Base-by-base conservation (phyloP, 1,140 invertebrate species). In the Neodiprion fabricii region DNA sequence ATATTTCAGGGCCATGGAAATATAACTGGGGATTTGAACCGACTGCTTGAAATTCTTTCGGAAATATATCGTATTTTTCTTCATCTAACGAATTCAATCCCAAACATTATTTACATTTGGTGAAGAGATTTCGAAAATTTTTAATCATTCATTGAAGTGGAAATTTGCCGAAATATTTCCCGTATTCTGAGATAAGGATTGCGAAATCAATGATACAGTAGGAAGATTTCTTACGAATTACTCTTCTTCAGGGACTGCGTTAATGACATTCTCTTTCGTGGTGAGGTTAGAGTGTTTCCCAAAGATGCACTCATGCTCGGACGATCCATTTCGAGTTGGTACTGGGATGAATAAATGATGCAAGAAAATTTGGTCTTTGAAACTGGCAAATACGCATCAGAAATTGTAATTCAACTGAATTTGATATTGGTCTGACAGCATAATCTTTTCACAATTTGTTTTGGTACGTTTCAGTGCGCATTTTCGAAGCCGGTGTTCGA, bases 211-310 rank as follows among this genome's bases (percentile, higher is more conserved):
- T 67, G 47, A 11, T 69, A 17, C 48, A 67, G 78, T 28, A 14
- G 68, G 75, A 48, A 40, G 85, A 61, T 61, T 61, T 61, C 86
- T 83, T 82, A 88, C 86, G 85, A 86, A 67, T 72, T 85, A 67
- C 80, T 85, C 72, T 85, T 84, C 73, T 85, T 88, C 66, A 87
- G 81, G 0, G 86, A 85, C 65, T 87, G 86, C 12, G 82, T 85
- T 67, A 87, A 85, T 14, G 86, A 87, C 74, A 87, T 77, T 74
- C 86, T 79, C 74, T 87, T 86, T 21, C 83, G 82, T 61, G 87
- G 86, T 48, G 81, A 82, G 1, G 75, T 76, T 65, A 82, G 68
- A 11, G 66, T 79, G 14, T 74, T 80, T 9, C 76, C 76, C 7
- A 83, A 67, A 12, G 79, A 78, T 73, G 72, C 76, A 17, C 74